Evolutionary conservation across 2,797 vertebrate genomes (phyloP).

Genomic region (Macropodus opercularis): DNA sequence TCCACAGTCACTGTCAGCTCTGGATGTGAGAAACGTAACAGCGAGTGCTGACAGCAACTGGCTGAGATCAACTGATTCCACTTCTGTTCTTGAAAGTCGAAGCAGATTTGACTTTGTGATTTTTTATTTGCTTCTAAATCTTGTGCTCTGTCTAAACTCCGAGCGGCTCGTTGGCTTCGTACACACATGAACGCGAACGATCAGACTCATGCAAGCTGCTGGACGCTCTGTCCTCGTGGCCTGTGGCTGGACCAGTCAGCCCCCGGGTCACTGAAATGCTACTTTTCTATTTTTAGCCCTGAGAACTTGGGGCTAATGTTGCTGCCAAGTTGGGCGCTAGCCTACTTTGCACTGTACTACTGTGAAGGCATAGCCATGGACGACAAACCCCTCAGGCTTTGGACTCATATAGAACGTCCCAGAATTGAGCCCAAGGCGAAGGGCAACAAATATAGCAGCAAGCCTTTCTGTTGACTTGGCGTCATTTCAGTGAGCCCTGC

Average conservation of each 20-base stretch:
- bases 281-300: constrained; percentile 33
- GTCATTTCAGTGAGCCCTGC: too few species aligned
- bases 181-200: too few species aligned
- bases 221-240: too few species aligned
- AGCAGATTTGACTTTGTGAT: neutral
- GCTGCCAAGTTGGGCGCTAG: constrained; percentile 19
- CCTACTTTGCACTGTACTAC: constrained; percentile 28
- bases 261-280: neutral
- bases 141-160: neutral
- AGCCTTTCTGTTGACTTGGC: neutral
- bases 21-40: neutral
- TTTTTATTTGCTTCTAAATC: neutral
- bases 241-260: constrained; percentile 22
- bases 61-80: neutral
- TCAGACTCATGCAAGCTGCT: too few species aligned
- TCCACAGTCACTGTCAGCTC: too few species aligned
- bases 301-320: constrained; percentile 11
- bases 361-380: neutral
- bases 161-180: too few species aligned
- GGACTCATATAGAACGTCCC: constrained; percentile 19
- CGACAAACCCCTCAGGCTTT: neutral
- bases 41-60: rapidly evolving
- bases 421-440: constrained; percentile 5
- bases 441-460: constrained; percentile 11
- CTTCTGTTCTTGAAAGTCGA: neutral